Percentiles rank a stretch among this genome's conserved stretches.
These are phyloP conservation scores for Merops nubicus DNA, from an alignment of 2,113 vertebrate species.

Conservation along the genomic window DNA sequence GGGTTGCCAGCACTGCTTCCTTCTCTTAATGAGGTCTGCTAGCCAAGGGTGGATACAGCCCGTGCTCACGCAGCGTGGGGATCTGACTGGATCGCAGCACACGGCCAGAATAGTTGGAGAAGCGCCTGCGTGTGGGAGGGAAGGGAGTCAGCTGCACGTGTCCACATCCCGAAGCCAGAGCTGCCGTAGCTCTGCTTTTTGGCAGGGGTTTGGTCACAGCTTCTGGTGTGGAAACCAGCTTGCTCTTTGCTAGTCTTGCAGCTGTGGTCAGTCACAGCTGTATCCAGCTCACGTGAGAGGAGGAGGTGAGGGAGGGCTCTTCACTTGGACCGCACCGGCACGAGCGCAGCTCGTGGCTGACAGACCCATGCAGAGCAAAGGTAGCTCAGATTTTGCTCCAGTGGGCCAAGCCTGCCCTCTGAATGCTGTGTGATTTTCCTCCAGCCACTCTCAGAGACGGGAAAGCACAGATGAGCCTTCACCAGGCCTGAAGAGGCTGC, in stretches of 20 bases:
- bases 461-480: constrained; percentile 41
- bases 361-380: not conserved
- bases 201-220: not conserved
- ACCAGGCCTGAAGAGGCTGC: constrained; percentile 28
- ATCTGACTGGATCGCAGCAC: not conserved
- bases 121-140: not conserved
- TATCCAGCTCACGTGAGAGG: not conserved
- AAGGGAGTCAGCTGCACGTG: not conserved
- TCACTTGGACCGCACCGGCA: not conserved
- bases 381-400: constrained; percentile 17
- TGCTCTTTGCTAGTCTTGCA: not conserved
- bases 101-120: not conserved
- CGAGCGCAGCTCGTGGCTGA: not conserved
- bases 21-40: not conserved
- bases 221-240: not conserved
- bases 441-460: constrained; percentile 29
- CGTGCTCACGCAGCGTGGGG: not conserved
- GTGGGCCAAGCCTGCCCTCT: not conserved
- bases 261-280: not conserved
- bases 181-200: not conserved
- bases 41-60: not conserved
- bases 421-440: constrained; percentile 49
- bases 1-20: not conserved
- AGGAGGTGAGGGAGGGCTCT: not conserved
- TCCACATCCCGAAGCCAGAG: not conserved